Percentiles rank a stretch among this genome's conserved stretches.
phyloP scores from a whole-genome alignment of 2,113 vertebrate genomes.

The Diadophis punctatus region DNA sequence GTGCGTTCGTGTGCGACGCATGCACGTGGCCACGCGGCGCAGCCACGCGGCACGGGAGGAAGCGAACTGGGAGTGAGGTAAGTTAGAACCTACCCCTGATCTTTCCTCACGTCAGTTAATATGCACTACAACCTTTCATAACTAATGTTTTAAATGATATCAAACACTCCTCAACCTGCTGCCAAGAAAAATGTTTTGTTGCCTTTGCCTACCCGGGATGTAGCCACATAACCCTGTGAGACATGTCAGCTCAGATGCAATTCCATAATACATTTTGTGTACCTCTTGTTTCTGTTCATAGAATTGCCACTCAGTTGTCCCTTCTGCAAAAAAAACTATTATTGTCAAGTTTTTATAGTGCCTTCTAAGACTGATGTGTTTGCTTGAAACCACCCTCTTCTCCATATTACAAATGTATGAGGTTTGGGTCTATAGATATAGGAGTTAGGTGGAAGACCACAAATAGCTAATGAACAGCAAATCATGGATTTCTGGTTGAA shows the following conservation, averaged over 20 bases:
- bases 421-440: background rate
- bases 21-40: too few relatives aligned
- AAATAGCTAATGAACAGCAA: background rate
- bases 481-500: background rate
- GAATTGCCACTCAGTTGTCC: background rate
- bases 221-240: background rate
- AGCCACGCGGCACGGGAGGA: too few relatives aligned
- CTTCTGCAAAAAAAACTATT: background rate
- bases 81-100: too few relatives aligned
- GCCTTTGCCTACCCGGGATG: background rate
- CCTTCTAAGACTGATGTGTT: background rate
- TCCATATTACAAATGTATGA: background rate
- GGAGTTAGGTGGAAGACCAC: background rate
- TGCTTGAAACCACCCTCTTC: background rate
- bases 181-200: background rate
- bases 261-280: background rate
- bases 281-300: background rate
- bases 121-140: background rate
- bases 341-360: background rate
- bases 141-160: background rate
- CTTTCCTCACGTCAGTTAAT: background rate
- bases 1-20: too few relatives aligned
- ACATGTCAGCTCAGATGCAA: background rate
- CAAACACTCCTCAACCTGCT: background rate
- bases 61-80: too few relatives aligned